Conservation (phyloP, 1,140 invertebrate genomes). For the Rhyacophila brunnea region DNA sequence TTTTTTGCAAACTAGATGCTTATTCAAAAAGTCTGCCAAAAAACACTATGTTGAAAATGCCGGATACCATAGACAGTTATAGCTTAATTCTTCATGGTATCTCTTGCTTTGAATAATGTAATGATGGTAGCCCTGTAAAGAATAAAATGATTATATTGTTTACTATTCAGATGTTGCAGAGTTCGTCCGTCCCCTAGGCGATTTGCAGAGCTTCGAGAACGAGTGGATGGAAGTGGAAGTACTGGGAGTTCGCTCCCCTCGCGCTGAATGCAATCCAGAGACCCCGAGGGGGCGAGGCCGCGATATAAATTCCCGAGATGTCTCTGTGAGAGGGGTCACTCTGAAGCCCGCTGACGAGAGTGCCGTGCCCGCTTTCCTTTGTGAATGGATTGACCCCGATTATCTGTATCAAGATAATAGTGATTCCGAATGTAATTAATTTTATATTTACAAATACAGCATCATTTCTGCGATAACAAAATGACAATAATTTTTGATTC, state of each 20-base stretch:
- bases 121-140: too few species aligned
- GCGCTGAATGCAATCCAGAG: slow-evolving; percentile 38
- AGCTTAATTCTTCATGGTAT: too few species aligned
- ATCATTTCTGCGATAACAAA: too few species aligned
- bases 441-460: slow-evolving; percentile 42
- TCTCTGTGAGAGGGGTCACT: slow-evolving; percentile 25
- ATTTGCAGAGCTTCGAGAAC: slow-evolving; percentile 79
- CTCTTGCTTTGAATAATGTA: too few species aligned
- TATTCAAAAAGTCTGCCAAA: too few species aligned
- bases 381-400: slow-evolving; percentile 58
- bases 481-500: too few species aligned
- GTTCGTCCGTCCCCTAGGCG: slow-evolving; percentile 64
- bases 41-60: too few species aligned
- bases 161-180: slow-evolving; percentile 48
- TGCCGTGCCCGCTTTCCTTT: slow-evolving; percentile 62
- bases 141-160: too few species aligned
- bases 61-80: too few species aligned
- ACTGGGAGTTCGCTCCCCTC: slow-evolving; percentile 41
- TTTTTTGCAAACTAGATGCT: too few species aligned
- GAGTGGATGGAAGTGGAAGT: slow-evolving; percentile 89
- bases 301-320: background rate
- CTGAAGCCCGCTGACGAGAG: slow-evolving; percentile 52
- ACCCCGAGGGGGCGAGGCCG: slow-evolving; percentile 39
- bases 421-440: slow-evolving; percentile 52
- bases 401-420: slow-evolving; percentile 54